A percentile compares a stretch with the other conserved stretches of the same genome.
These are phyloP conservation scores for Takifugu ocellatus DNA, from an alignment of 2,797 vertebrate genomes.

Conservation along the genomic window DNA sequence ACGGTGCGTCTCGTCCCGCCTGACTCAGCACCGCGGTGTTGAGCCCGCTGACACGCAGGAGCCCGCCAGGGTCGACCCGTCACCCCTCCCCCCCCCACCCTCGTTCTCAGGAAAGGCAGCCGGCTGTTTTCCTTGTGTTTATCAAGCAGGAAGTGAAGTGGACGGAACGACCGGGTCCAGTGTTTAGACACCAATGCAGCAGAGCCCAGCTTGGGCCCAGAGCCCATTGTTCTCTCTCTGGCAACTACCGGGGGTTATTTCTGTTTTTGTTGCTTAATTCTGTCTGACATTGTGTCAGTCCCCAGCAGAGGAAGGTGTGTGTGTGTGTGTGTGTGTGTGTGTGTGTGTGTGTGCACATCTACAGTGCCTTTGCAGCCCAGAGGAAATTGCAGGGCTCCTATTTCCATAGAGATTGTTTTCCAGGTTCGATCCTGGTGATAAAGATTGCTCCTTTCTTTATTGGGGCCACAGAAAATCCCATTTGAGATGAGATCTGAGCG, in stretches of 20 bases:
- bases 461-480: slow-evolving; percentile 36
- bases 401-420: slow-evolving; percentile 69
- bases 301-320: slow-evolving; percentile 69
- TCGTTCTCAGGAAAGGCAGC: slow-evolving; percentile 76
- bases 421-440: slow-evolving; percentile 64
- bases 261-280: slow-evolving; percentile 83
- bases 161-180: slow-evolving; percentile 64
- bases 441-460: slow-evolving; percentile 64
- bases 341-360: slow-evolving; percentile 39
- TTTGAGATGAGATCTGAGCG: slow-evolving; percentile 36
- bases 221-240: slow-evolving; percentile 83
- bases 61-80: slow-evolving; percentile 16
- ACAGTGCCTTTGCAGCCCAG: slow-evolving; percentile 43
- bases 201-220: slow-evolving; percentile 61
- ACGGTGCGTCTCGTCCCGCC: background rate
- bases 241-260: slow-evolving; percentile 77
- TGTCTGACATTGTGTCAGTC: slow-evolving; percentile 78
- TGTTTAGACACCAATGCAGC: slow-evolving; percentile 79
- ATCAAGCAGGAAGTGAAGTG: slow-evolving; percentile 79
- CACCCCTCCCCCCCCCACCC: slow-evolving; percentile 36
- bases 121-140: slow-evolving; percentile 79
- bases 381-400: slow-evolving; percentile 67
- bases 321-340: slow-evolving; percentile 36
- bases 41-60: slow-evolving; percentile 47
- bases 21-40: slow-evolving; percentile 52